Percentiles rank a stretch among this genome's conserved stretches.
Evolutionary conservation across 2,888 invertebrate species (phyloP).

Genomic region (Bembecia ichneumoniformis): DNA sequence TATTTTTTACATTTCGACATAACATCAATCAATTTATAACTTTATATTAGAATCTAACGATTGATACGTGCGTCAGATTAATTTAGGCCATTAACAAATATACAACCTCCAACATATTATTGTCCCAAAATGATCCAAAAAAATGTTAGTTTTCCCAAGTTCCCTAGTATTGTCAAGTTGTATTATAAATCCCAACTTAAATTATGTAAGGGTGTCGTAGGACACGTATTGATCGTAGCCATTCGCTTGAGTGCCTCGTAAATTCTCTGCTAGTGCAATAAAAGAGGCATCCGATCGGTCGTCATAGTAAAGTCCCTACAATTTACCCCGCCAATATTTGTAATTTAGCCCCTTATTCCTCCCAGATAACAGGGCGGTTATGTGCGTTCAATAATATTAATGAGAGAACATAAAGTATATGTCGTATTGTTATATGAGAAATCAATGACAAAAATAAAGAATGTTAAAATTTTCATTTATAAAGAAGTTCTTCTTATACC

Average conservation of each 20-base stretch:
- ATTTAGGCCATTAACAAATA: too few relatives aligned
- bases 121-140: too few relatives aligned
- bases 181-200: conserved; percentile 5
- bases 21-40: too few relatives aligned
- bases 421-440: too few relatives aligned
- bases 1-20: too few relatives aligned
- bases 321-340: background rate
- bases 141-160: background rate
- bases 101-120: too few relatives aligned
- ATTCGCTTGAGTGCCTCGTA: conserved; percentile 7
- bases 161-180: background rate
- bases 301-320: conserved; percentile 1
- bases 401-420: too few relatives aligned
- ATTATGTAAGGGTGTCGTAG: conserved; percentile 3
- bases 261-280: conserved; percentile 7
- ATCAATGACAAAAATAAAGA: too few relatives aligned
- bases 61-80: too few relatives aligned
- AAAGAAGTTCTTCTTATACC: too few relatives aligned
- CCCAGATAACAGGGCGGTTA: background rate
- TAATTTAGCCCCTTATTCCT: background rate
- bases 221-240: conserved; percentile 3
- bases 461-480: too few relatives aligned
- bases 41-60: too few relatives aligned
- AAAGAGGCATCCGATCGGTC: conserved; percentile 6
- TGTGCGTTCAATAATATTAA: background rate